phyloP scores from a whole-genome alignment of 2,113 vertebrate species.

The Centrocercus urophasianus region DNA sequence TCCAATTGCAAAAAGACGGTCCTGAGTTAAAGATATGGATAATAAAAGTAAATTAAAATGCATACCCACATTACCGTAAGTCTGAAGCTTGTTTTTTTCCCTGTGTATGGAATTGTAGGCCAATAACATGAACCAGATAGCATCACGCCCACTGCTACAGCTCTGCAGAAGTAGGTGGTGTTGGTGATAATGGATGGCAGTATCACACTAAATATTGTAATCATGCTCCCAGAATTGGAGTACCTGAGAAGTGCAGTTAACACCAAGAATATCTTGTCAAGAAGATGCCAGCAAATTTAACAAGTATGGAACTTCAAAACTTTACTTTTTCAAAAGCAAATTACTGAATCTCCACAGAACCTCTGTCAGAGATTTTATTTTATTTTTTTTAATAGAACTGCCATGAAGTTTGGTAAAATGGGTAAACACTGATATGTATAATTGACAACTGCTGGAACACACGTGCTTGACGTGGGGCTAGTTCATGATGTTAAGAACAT shows the following conservation, averaged over 20 bases:
- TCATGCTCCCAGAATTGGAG: conserved; percentile 72
- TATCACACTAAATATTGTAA: conserved; percentile 81
- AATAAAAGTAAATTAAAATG: background rate
- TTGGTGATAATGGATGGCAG: conserved; percentile 78
- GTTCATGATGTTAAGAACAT: background rate
- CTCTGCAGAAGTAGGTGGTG: conserved; percentile 71
- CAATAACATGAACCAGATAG: conserved; percentile 73
- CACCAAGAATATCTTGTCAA: conserved; percentile 74
- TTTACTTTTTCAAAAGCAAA: conserved; percentile 69
- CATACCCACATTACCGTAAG: background rate
- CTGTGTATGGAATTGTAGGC: conserved; percentile 41
- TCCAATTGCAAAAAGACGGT: background rate
- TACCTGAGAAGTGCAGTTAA: conserved; percentile 81
- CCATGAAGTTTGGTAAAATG: background rate
- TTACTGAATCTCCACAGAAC: background rate
- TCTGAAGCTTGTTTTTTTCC: conserved; percentile 36
- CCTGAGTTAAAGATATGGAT: background rate
- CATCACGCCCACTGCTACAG: conserved; percentile 78
- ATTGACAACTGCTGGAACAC: background rate
- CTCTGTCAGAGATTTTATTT: background rate
- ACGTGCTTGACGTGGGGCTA: fast-evolving
- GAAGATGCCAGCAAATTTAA: conserved; percentile 56
- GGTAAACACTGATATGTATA: background rate
- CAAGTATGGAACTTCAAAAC: conserved; percentile 66
- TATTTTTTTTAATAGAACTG: background rate